Evolutionary conservation across 2,797 vertebrate genomes (phyloP), one percentile per base, ranked within the genome.

Genomic region (Acanthis flammea): DNA sequence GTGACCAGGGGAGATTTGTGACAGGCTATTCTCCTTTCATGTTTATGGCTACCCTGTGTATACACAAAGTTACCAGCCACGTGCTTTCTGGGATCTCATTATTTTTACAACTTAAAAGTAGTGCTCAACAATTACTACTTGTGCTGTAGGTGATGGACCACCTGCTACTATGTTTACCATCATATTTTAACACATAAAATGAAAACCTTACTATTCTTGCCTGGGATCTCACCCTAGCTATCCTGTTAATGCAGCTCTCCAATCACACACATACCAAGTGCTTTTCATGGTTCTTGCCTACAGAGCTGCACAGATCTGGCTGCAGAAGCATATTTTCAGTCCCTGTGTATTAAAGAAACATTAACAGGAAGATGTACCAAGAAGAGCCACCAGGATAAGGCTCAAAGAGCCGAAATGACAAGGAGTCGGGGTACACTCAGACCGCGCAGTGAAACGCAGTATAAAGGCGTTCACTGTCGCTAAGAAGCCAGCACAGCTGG

Each of bases 401-500:
- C 19, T 53, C n/a, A 23, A 47, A 58, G 35, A 75, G 31, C 16
- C 47, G n/a, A 58, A 78, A 68, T 0, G 24, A 28, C 1, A 8
- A 61, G 30, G 27, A 71, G 11, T 2, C 19, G 4, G 28, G 30
- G 10, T 42, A 14, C 8, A 18, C 17, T 35, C n/a, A 44, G n/a
- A 76, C 6, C 3, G 2, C 0, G 0, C 18, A 27, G 39, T 2
- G 21, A 89, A 48, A 48, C 0, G 0, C 4, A 7, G 14, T 6
- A 27, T 3, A 33, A 79, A 70, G 25, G 16, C 28, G 14, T 9
- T 75, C 23, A 22, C 2, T 53, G 51, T 21, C 39, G 31, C 57
- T 10, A 47, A 50, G 54, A 44, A 61, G 58, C 4, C 61, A 19
- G 58, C 30, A 60, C 35, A 41, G 30, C 4, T 54, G 65, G 17